Conservation (phyloP, 2,113 vertebrate species). For the Miniopterus natalensis region DNA sequence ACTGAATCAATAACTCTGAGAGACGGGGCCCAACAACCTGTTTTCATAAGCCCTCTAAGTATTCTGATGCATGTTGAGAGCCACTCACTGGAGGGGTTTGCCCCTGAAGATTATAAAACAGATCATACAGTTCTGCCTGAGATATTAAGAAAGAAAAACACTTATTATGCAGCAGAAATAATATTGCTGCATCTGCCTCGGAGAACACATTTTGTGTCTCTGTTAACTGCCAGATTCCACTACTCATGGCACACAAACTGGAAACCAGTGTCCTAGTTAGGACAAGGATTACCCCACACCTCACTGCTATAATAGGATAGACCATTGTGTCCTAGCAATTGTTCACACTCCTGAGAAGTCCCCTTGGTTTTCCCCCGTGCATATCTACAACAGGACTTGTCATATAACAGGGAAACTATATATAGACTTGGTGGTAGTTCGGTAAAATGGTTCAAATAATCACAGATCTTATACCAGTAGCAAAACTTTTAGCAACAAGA, state of each 20-base stretch:
- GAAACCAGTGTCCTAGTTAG: background rate
- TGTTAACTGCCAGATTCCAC: background rate
- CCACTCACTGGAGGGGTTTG: background rate
- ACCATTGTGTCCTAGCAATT: conserved; percentile 9
- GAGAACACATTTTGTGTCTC: background rate
- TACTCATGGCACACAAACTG: background rate
- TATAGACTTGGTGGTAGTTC: background rate
- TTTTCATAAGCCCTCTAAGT: background rate
- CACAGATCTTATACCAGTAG: background rate
- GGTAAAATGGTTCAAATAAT: background rate
- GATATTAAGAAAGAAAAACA: background rate
- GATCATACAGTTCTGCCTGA: background rate
- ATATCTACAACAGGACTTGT: background rate
- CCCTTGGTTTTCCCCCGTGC: background rate
- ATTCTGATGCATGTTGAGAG: background rate
- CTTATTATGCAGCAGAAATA: background rate
- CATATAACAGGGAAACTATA: background rate
- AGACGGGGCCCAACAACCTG: background rate
- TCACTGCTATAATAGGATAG: background rate
- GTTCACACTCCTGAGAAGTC: background rate
- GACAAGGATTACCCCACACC: background rate
- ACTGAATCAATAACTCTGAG: background rate
- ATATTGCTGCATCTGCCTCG: background rate
- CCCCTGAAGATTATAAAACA: background rate
- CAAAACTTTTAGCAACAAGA: conserved; percentile 15